phyloP scores from a whole-genome alignment of 2,797 vertebrate genomes.

The Bradypodion pumilum region DNA sequence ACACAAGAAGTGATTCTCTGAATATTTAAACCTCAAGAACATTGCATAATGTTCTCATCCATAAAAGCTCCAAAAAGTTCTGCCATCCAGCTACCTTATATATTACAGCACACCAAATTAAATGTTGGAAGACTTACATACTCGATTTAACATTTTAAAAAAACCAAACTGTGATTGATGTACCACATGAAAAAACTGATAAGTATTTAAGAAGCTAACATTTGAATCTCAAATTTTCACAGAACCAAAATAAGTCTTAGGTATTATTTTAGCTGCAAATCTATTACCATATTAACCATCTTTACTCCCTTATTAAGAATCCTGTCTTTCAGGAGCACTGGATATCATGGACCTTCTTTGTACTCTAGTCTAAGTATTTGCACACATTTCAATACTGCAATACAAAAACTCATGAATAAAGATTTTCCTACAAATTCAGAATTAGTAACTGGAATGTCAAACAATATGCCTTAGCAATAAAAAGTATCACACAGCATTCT shows the following conservation, averaged over 20 bases:
- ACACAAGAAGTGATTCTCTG: background rate
- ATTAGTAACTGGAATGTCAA: background rate
- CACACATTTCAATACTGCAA: background rate
- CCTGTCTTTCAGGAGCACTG: background rate
- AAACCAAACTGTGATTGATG: background rate
- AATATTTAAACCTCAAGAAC: background rate
- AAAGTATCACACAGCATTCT: no score
- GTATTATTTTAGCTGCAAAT: background rate
- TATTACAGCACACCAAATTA: background rate
- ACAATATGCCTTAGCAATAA: background rate
- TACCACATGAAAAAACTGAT: background rate
- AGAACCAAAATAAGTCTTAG: background rate
- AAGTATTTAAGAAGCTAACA: background rate
- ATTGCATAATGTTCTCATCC: background rate
- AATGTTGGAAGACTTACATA: slow-evolving; percentile 11
- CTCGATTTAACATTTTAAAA: background rate
- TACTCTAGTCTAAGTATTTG: background rate
- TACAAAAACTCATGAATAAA: no score
- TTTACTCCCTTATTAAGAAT: no score
- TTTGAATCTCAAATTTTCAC: background rate
- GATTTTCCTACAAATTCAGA: background rate
- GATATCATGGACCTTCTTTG: background rate
- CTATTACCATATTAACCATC: background rate
- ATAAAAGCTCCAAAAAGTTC: rapidly evolving
- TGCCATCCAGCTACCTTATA: background rate